Evolutionary conservation across 2,888 invertebrate species (phyloP), one percentile per base, ranked within the genome.

Genomic region (Cephus pygmeus): DNA sequence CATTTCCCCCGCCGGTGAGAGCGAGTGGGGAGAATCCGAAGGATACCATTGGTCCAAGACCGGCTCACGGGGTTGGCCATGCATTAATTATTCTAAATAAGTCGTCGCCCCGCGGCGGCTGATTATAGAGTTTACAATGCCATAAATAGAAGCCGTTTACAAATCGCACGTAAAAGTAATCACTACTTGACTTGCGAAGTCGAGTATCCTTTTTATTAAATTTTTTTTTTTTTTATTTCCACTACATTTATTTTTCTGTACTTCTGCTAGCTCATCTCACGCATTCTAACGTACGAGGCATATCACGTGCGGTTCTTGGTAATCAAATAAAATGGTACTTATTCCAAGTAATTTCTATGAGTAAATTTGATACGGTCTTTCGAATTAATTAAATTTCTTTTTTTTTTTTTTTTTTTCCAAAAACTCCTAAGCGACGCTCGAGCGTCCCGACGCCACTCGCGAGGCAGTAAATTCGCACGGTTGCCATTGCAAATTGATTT

Each of bases 81-180:
- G 87, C 85, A 90, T 91, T 91, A 90, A 91, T 91, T 91, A 91
- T 91, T 91, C 89, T 90, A 90, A 91, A 90, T 91, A 90, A 91
- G 91, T 91, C 91, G 91, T 91, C 89, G 89, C 85, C 85, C 88
- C 86, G 86, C 85, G 85, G 87, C 85, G 83, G 86, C 87, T 90
- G 89, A 90, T 91, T 90, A 90, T 90, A 90, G 89, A 90, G 89
- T 90, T 89, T 87, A 87, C 90, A 89, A 86, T 89, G 86, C 89
- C 89, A 88, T 90, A 90, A 91, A 90, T 91, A 91, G 90, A 90
- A 90, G 86, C 87, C 88, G 90, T 90, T 90, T 89, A 89, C 89
- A 88, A 88, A 90, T 88, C 87, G 85, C 86, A 83, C 86, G 83
- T 35, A 74, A 74, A 74, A 36, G 34, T 34, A 34, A 36, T 35